phyloP scores from a whole-genome alignment of 2,113 vertebrate genomes.

The Prunella himalayana region DNA sequence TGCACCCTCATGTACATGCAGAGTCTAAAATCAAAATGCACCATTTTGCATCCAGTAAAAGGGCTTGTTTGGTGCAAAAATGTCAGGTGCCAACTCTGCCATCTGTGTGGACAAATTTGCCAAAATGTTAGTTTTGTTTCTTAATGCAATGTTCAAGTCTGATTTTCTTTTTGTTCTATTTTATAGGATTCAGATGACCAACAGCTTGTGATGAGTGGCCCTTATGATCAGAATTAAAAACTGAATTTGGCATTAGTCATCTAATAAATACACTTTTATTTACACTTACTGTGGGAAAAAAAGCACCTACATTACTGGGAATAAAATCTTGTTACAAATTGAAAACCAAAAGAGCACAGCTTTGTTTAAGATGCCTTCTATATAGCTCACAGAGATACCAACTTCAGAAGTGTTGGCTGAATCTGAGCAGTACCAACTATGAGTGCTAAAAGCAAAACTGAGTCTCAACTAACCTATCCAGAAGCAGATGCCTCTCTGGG shows the following conservation, averaged over 20 bases:
- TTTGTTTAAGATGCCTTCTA: background rate
- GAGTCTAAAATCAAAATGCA: background rate
- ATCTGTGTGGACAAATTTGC: background rate
- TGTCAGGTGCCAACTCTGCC: background rate
- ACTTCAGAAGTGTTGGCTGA: background rate
- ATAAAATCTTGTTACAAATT: background rate
- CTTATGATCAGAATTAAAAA: constrained; percentile 37
- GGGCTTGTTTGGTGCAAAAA: background rate
- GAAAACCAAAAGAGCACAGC: background rate
- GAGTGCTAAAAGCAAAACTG: background rate
- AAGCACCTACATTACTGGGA: background rate
- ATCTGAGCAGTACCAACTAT: background rate
- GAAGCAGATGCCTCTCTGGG: background rate
- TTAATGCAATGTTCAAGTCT: background rate
- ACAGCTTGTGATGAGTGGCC: constrained; percentile 53
- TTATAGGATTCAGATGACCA: constrained; percentile 67
- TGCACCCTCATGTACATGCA: background rate
- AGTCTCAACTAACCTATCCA: background rate
- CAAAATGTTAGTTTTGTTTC: background rate
- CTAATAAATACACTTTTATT: background rate
- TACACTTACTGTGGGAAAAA: background rate
- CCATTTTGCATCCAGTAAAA: background rate
- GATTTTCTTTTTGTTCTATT: background rate
- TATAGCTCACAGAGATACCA: background rate
- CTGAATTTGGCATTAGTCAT: background rate